Evolutionary conservation across 2,888 invertebrate species (phyloP), one percentile per base, ranked within the genome.

Genomic region (Drosophila parthenogenetica): DNA sequence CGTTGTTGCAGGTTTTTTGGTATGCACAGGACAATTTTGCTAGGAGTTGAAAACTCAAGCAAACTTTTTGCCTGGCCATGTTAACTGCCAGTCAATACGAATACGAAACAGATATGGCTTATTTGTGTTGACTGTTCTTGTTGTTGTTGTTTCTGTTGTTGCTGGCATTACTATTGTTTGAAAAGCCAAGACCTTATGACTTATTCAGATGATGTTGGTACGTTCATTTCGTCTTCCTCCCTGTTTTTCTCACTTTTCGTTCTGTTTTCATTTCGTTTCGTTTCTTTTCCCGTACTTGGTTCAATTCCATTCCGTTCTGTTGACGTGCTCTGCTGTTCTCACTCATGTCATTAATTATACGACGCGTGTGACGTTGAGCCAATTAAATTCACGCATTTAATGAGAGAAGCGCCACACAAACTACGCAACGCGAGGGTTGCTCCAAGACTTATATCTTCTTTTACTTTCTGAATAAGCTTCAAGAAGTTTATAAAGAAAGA

Each of bases 21-120:
- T 87, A 83, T 89, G 88, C 88, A 83, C 46, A 70, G 79, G 70
- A 84, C 82, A 70, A 79, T 89, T 87, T 69, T 64, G 63, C 63
- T 17, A 65, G 61, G 77, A 77, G 67, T 77, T 77, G 80, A 67
- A 64, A 76, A 69, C 73, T 72, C 77, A 58, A 72, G 88, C 69
- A 89, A 85, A 87, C 79, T 71, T 87, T 89, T 85, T 85, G 66
- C 79, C 55, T 63, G 86, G 67, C 82, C 88, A 81, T 83, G 89
- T 87, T 87, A 87, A 88, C 88, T 83, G 88, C 79, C 83, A 83
- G 85, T 89, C 83, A 83, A 83, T 89, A 84, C 89, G 85, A 81
- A 76, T 79, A 67, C 80, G 80, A 75, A 87, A 82, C 81, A 89
- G 81, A 89, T 82, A 89, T 87, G 87, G 85, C 87, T 84, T 87